A percentile compares a stretch with the other conserved stretches of the same genome.
These are phyloP conservation scores for Seriola aureovittata DNA, from an alignment of 2,113 vertebrate species.

Conservation along the genomic window DNA sequence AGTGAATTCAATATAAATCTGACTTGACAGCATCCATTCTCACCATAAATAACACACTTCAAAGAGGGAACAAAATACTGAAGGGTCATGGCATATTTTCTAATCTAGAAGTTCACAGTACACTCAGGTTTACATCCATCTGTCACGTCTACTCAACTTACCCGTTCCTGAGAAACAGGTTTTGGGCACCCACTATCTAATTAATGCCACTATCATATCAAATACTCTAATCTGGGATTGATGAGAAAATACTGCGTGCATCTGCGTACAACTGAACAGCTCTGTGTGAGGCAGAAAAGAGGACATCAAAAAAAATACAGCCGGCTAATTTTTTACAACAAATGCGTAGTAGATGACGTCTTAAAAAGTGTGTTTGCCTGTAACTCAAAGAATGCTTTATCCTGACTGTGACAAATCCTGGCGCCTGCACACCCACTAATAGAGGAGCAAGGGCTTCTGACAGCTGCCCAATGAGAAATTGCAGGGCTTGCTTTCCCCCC, in stretches of 20 bases:
- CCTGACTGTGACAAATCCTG: slow-evolving; percentile 66
- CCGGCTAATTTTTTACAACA: slow-evolving; percentile 37
- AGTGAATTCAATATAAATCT: slow-evolving; percentile 71
- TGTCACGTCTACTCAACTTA: slow-evolving; percentile 16
- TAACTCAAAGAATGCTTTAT: slow-evolving; percentile 65
- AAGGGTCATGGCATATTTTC: slow-evolving; percentile 58
- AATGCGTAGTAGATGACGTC: slow-evolving; percentile 51
- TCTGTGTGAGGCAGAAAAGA: slow-evolving; percentile 18
- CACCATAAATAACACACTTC: slow-evolving; percentile 77
- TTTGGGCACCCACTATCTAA: slow-evolving; percentile 26
- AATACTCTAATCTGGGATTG: slow-evolving; percentile 56
- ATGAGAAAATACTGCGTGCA: slow-evolving; percentile 36
- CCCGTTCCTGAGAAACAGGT: slow-evolving; percentile 25
- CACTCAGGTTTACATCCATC: slow-evolving; percentile 48
- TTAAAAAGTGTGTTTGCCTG: slow-evolving; percentile 44
- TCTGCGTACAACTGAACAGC: slow-evolving; percentile 22
- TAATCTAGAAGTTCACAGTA: slow-evolving; percentile 47
- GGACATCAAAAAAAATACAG: slow-evolving; percentile 25
- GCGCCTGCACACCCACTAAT: slow-evolving; percentile 62
- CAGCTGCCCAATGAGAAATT: slow-evolving; percentile 79
- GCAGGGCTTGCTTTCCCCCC: slow-evolving; percentile 70
- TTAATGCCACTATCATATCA: slow-evolving; percentile 39
- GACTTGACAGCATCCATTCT: slow-evolving; percentile 79
- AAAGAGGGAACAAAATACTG: slow-evolving; percentile 59
- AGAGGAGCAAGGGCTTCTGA: slow-evolving; percentile 71